Evolutionary conservation across 2,888 invertebrate species (phyloP).

Genomic region (Emmelina monodactyla): DNA sequence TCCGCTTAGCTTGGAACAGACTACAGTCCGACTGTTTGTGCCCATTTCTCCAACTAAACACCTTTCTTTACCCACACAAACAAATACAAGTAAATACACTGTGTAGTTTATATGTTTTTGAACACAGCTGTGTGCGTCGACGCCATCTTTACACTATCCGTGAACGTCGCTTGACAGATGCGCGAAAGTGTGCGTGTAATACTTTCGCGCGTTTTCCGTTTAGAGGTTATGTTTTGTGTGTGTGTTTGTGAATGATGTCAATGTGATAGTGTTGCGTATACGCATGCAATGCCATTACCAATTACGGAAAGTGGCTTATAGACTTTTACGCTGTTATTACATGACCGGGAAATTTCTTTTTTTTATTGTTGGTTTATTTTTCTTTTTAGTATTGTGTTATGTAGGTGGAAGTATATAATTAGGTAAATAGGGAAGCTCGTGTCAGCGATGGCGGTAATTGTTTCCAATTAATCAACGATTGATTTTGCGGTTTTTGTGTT

Average conservation of each 20-base stretch:
- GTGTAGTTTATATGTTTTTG: too few relatives aligned
- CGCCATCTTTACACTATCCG: conserved; percentile 11
- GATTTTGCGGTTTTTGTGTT: too few relatives aligned
- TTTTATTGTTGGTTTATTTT: background rate
- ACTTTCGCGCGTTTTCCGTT: conserved; percentile 19
- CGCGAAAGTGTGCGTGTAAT: conserved; percentile 13
- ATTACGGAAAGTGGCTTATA: conserved; percentile 50
- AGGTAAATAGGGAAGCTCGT: background rate
- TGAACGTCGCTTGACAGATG: background rate
- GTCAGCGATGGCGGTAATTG: too few relatives aligned
- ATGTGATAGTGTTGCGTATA: conserved; percentile 44
- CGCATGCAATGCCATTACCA: conserved; percentile 63
- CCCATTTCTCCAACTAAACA: conserved; percentile 59
- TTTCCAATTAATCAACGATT: too few relatives aligned
- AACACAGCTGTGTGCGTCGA: too few relatives aligned
- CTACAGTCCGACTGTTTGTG: conserved; percentile 24
- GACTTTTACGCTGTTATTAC: conserved; percentile 47
- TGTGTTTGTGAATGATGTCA: conserved; percentile 18
- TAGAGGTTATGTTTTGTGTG: background rate
- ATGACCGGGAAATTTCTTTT: conserved; percentile 46
- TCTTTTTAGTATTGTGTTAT: background rate
- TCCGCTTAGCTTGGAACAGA: background rate
- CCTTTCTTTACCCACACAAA: conserved; percentile 60
- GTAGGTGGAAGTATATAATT: background rate
- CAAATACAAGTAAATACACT: too few relatives aligned